phyloP scores from a whole-genome alignment of 1,140 invertebrate genomes.

The Drosophila serrata region DNA sequence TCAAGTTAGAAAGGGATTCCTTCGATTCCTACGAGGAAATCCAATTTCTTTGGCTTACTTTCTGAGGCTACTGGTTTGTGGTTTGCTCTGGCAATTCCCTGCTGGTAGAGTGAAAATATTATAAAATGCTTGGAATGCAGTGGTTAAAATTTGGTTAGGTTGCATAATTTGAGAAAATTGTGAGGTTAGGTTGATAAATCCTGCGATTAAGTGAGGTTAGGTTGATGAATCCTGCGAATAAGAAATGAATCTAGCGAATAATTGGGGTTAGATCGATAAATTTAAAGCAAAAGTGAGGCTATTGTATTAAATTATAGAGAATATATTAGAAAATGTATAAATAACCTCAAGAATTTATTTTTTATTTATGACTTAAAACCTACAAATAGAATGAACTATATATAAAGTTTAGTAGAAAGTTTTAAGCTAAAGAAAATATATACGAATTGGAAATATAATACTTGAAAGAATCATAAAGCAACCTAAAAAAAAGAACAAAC shows the following conservation, averaged over 20 bases:
- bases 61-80: conserved; percentile 2
- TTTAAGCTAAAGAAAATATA: background rate
- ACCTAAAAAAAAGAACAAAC: no score
- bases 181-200: background rate
- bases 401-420: background rate
- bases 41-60: conserved; percentile 31
- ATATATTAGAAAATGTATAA: no score
- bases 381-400: background rate
- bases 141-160: background rate
- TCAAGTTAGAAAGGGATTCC: background rate
- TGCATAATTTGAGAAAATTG: background rate
- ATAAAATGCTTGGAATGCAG: background rate
- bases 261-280: background rate
- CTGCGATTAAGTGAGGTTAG: background rate
- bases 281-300: background rate
- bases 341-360: no score
- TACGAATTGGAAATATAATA: background rate
- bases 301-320: no score
- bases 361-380: no score
- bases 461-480: background rate
- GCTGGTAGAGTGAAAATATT: background rate
- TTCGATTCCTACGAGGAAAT: conserved; percentile 7
- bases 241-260: background rate
- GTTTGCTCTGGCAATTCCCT: conserved; percentile 10
- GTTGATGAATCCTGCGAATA: background rate